Evolutionary conservation across 2,797 vertebrate species (phyloP), one percentile per base, ranked within the genome.

Genomic region (Fratercula arctica): DNA sequence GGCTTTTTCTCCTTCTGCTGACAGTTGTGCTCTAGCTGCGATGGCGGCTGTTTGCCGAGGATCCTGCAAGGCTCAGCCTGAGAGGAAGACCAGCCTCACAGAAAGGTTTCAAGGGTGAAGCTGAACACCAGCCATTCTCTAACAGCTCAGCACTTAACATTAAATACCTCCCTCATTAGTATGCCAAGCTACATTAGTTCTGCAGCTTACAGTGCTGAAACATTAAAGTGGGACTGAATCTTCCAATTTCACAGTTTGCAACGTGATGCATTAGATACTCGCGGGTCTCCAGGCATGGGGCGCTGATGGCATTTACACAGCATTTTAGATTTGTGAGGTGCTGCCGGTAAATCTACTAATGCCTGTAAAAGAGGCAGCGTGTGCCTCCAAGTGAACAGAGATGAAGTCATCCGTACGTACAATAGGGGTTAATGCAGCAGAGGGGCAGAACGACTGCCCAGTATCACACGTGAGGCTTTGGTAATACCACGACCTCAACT

Each of bases 141-240:
- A 66, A 50, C 5, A 1, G 53, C 80, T 51, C 18, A 3, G 29
- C 75, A n/a, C 83, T 37, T 75, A 41, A 53, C 4, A 17, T 81
- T 31, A 90, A 91, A 95, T 6, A 26, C 33, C 56, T 39, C 87
- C 60, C 80, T 92, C 90, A 89, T 94, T 73, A 92, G 80, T 23
- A 95, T 85, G 80, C 94, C 69, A 63, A 88, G 77, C 85, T 81
- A 61, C 84, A 56, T 95, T 67, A 87, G 84, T 85, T 89, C 74
- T 79, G 88, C 70, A 2, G 39, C 86, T 93, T 66, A 28, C 33
- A 6, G 68, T 2, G 11, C 48, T 6, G 31, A 54, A 79, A 70
- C 74, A 85, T 74, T 77, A 59, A 92, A 95, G 82, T 16, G 51
- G 50, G 70, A 67, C 21, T 37, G 67, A 83, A 87, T 59, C 82